phyloP scores from a whole-genome alignment of 2,888 invertebrate species.

The Malacosoma neustria region DNA sequence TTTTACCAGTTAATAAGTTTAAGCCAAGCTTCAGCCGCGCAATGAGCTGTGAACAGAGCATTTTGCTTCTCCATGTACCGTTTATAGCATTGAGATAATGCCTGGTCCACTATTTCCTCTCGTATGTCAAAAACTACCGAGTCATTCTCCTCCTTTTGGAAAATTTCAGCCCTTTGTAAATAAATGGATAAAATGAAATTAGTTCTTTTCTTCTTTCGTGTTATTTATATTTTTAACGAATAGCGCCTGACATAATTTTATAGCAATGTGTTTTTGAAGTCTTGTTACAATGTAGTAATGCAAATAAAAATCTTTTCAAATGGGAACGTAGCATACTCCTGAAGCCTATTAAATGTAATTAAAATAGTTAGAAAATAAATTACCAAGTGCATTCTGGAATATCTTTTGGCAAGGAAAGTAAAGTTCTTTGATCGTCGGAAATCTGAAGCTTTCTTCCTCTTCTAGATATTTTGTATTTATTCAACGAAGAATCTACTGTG shows the following conservation, averaged over 20 bases:
- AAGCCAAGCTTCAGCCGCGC: constrained; percentile 54
- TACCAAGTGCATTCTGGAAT: constrained; percentile 58
- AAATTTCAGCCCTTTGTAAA: constrained; percentile 56
- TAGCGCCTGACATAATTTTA: neutral
- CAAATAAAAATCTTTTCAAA: too few relatives aligned
- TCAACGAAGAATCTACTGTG: constrained; percentile 6
- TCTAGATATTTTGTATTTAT: constrained; percentile 41
- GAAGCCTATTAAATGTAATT: too few relatives aligned
- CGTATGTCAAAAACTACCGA: constrained; percentile 50
- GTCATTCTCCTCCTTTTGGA: constrained; percentile 59
- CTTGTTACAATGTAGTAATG: too few relatives aligned
- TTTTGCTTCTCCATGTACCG: constrained; percentile 53
- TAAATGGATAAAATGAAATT: too few relatives aligned
- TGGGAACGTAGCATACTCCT: too few relatives aligned
- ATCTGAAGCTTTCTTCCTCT: constrained; percentile 44
- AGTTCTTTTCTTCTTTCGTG: too few relatives aligned
- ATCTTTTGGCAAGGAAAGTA: constrained; percentile 51
- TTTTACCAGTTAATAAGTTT: constrained; percentile 50
- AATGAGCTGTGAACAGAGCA: constrained; percentile 44
- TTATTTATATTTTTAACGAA: too few relatives aligned
- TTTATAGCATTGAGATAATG: constrained; percentile 35
- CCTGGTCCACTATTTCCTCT: constrained; percentile 55
- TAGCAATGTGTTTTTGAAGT: neutral
- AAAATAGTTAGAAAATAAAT: too few relatives aligned
- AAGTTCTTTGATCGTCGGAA: constrained; percentile 41